Conservation (phyloP, 2,113 vertebrate genomes). For the Phaethon lepturus region DNA sequence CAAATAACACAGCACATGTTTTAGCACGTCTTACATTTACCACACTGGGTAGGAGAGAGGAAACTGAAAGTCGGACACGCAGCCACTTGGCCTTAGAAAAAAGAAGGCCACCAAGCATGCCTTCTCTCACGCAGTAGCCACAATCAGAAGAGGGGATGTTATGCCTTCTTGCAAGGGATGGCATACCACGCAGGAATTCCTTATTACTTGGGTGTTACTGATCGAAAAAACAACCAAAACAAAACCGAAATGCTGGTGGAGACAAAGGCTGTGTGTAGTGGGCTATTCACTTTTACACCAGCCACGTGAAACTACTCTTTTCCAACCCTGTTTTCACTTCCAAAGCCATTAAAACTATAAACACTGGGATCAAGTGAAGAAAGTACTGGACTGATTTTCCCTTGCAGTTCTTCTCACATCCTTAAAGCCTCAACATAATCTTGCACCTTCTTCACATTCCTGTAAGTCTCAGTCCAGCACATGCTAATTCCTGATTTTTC, state of each 20-base stretch:
- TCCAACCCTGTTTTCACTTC: not conserved
- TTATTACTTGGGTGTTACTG: not conserved
- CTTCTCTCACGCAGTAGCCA: not conserved
- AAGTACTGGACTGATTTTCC: not conserved
- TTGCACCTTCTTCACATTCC: not conserved
- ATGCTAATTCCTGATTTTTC: not conserved
- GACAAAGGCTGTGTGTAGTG: not conserved
- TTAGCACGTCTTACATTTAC: not conserved
- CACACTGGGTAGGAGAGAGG: not conserved
- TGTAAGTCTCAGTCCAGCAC: not conserved
- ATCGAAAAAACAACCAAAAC: not conserved
- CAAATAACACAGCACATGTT: not conserved
- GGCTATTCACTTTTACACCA: not conserved
- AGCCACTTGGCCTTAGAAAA: not conserved
- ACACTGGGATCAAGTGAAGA: not conserved
- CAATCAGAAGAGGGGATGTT: not conserved
- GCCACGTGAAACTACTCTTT: not conserved
- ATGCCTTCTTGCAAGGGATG: not conserved
- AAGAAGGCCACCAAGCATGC: no score
- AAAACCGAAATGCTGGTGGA: not conserved
- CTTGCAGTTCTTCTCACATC: not conserved
- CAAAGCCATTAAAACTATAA: not conserved
- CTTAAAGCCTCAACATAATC: not conserved
- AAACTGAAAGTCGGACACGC: not conserved
- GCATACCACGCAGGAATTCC: rapidly evolving